These are phyloP conservation scores for Drosophila biarmipes DNA, from an alignment of 1,140 invertebrate genomes.

Conservation along the genomic window DNA sequence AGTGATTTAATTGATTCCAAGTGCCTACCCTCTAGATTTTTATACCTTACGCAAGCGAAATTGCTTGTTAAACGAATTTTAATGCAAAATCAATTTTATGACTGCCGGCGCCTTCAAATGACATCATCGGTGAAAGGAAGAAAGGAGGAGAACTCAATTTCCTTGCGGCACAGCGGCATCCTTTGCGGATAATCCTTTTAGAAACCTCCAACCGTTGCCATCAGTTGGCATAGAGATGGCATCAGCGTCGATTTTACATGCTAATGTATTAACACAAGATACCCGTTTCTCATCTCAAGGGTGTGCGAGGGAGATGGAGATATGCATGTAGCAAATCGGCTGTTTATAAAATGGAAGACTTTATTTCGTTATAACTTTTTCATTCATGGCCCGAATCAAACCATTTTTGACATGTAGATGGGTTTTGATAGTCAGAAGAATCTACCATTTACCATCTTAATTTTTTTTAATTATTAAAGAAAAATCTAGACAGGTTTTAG, in stretches of 20 bases:
- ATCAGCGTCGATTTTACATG: not conserved
- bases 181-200: conserved; percentile 22
- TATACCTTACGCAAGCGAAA: conserved; percentile 17
- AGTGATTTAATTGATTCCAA: conserved; percentile 69
- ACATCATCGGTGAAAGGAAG: conserved; percentile 45
- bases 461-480: too few relatives aligned
- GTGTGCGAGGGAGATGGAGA: too few relatives aligned
- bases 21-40: conserved; percentile 24
- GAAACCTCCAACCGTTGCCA: conserved; percentile 22
- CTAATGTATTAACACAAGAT: not conserved
- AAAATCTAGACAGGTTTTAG: not conserved
- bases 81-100: conserved; percentile 65
- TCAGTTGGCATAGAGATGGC: conserved; percentile 3
- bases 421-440: too few relatives aligned
- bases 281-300: too few relatives aligned
- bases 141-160: conserved; percentile 4
- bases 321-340: too few relatives aligned
- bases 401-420: too few relatives aligned
- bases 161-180: conserved; percentile 26
- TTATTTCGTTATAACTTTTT: too few relatives aligned
- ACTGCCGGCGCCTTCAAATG: conserved; percentile 26
- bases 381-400: too few relatives aligned
- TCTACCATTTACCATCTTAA: too few relatives aligned
- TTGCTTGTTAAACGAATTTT: conserved; percentile 51
- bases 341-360: too few relatives aligned